These are phyloP conservation scores for Polypterus senegalus DNA, from an alignment of 2,113 vertebrate species.

Conservation along the genomic window DNA sequence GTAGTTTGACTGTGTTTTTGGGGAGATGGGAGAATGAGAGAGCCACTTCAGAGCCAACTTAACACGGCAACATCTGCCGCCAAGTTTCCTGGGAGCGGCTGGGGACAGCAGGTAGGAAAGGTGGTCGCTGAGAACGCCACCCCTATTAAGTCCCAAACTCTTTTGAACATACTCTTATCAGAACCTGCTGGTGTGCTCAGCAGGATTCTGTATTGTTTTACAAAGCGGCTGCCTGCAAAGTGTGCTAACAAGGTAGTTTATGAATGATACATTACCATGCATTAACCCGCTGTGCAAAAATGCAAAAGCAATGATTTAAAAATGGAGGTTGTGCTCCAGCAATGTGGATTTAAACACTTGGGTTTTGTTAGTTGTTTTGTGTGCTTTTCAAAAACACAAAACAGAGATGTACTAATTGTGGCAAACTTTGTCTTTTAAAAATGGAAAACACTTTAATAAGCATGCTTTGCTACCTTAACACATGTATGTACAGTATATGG, in stretches of 20 bases:
- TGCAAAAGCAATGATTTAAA: constrained; percentile 1
- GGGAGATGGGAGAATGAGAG: constrained; percentile 62
- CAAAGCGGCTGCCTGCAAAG: constrained; percentile 60
- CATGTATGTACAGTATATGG: no score
- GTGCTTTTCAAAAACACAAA: no score
- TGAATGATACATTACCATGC: constrained; percentile 63
- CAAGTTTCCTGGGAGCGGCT: constrained; percentile 68
- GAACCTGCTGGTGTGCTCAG: constrained; percentile 37
- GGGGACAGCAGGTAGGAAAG: constrained; percentile 77
- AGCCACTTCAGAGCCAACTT: constrained; percentile 91
- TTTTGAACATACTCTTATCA: constrained; percentile 64
- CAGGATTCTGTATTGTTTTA: constrained; percentile 59
- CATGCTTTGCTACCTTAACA: no score
- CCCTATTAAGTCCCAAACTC: constrained; percentile 47
- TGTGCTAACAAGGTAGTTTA: constrained; percentile 58
- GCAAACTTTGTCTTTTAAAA: no score
- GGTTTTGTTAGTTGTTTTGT: no score
- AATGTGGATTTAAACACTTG: neutral
- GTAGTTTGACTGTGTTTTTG: constrained; percentile 68
- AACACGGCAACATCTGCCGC: constrained; percentile 77
- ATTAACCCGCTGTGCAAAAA: constrained; percentile 19
- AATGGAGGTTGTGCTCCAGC: constrained; percentile 3
- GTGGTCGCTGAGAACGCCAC: constrained; percentile 47
- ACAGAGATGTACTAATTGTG: no score
- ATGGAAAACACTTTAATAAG: no score